Percentiles rank a stretch among this genome's conserved stretches.
Evolutionary conservation across 2,888 invertebrate species (phyloP).

Genomic region (Caenorhabditis sp.): DNA sequence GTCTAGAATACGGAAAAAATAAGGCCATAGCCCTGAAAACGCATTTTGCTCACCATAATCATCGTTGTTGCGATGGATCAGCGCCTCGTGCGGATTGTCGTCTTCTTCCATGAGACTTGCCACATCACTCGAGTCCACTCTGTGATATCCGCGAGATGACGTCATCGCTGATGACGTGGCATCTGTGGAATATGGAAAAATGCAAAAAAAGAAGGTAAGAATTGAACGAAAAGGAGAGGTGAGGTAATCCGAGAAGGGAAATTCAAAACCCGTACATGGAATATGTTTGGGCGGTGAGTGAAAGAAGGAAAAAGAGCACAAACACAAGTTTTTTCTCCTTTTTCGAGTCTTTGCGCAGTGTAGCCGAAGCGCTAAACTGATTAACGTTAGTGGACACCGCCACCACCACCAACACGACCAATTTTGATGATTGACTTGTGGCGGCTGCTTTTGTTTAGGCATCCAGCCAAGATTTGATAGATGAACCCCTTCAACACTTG

Average conservation of each 20-base stretch:
- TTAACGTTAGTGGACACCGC: slow-evolving; percentile 13
- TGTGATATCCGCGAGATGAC: slow-evolving; percentile 54
- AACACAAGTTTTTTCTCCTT: slow-evolving; percentile 4
- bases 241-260: slow-evolving; percentile 38
- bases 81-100: slow-evolving; percentile 38
- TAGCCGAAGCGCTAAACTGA: slow-evolving; percentile 40
- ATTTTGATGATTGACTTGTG: slow-evolving; percentile 50
- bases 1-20: too few relatives aligned
- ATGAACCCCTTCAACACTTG: slow-evolving; percentile 27
- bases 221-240: slow-evolving; percentile 14
- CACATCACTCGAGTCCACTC: slow-evolving; percentile 50
- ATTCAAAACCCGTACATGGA: slow-evolving; percentile 41
- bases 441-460: slow-evolving; percentile 3
- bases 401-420: slow-evolving; percentile 21
- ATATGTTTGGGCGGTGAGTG: background rate
- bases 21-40: background rate
- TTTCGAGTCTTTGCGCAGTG: too few relatives aligned
- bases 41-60: slow-evolving; percentile 35
- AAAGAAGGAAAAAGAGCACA: slow-evolving; percentile 5
- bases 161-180: slow-evolving; percentile 60
- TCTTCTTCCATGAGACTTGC: slow-evolving; percentile 42
- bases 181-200: slow-evolving; percentile 50
- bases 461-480: slow-evolving; percentile 24
- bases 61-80: slow-evolving; percentile 34
- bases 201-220: background rate